Evolutionary conservation across 2,888 invertebrate species (phyloP).

Genomic region (Caenorhabditis sinica): DNA sequence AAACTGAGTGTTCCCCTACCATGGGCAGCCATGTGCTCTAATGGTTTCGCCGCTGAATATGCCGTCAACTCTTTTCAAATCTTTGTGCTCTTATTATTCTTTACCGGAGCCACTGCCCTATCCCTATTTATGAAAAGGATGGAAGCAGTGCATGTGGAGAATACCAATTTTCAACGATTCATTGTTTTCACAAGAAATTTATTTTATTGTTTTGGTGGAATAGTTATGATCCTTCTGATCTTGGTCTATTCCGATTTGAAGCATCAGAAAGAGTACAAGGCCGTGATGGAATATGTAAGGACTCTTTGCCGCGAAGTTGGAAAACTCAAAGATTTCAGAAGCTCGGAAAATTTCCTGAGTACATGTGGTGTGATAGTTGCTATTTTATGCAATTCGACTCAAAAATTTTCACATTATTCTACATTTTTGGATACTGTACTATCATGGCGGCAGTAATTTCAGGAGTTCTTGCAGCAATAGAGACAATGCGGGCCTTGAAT

Average conservation of each 20-base stretch:
- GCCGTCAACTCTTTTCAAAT: background rate
- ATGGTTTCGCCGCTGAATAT: background rate
- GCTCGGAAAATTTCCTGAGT: background rate
- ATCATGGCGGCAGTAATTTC: background rate
- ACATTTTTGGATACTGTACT: background rate
- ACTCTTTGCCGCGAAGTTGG: too few relatives aligned
- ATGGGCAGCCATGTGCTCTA: background rate
- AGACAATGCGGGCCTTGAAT: background rate
- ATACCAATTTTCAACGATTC: background rate
- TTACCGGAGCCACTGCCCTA: background rate
- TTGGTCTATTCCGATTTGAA: background rate
- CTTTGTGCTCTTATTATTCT: background rate
- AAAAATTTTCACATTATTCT: background rate
- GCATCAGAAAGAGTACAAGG: background rate
- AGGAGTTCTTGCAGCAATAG: background rate
- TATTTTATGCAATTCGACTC: constrained; percentile 20
- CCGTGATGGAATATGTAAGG: too few relatives aligned
- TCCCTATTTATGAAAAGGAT: background rate
- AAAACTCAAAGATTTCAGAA: background rate
- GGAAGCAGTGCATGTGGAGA: background rate
- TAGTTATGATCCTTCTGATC: background rate
- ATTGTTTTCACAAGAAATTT: background rate
- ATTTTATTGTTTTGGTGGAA: background rate
- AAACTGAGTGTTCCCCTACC: background rate
- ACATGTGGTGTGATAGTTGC: constrained; percentile 24